phyloP scores from a whole-genome alignment of 2,888 invertebrate species.

The Selenia dentaria region DNA sequence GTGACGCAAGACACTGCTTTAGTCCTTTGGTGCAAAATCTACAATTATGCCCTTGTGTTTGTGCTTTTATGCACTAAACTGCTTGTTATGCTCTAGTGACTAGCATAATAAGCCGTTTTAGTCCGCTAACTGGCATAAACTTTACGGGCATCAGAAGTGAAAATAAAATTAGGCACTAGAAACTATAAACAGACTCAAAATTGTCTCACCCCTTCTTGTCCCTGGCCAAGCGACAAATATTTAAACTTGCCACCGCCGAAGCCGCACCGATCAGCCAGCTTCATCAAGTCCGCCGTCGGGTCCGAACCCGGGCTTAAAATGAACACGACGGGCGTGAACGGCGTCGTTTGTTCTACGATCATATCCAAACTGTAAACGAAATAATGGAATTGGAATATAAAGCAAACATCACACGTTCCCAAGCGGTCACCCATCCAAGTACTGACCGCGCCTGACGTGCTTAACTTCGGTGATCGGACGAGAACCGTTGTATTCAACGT shows the following conservation, averaged over 20 bases:
- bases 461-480: slow-evolving; percentile 77
- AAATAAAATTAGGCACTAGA: no score
- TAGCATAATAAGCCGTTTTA: no score
- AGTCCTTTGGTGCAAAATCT: no score
- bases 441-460: slow-evolving; percentile 75
- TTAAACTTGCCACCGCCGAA: slow-evolving; percentile 92
- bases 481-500: slow-evolving; percentile 59
- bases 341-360: slow-evolving; percentile 93
- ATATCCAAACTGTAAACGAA: slow-evolving; percentile 87
- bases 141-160: no score
- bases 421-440: slow-evolving; percentile 66
- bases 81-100: no score
- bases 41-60: no score
- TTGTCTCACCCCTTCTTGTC: slow-evolving; percentile 92
- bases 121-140: no score
- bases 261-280: slow-evolving; percentile 88
- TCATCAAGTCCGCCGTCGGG: slow-evolving; percentile 94
- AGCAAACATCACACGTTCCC: slow-evolving; percentile 38
- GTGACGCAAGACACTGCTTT: no score
- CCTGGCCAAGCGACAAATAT: slow-evolving; percentile 96
- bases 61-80: no score
- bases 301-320: slow-evolving; percentile 97
- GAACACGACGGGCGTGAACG: slow-evolving; percentile 95
- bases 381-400: background rate
- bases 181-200: no score